Base-by-base conservation (phyloP, 2,797 vertebrate genomes). In the Sciurus vulgaris region DNA sequence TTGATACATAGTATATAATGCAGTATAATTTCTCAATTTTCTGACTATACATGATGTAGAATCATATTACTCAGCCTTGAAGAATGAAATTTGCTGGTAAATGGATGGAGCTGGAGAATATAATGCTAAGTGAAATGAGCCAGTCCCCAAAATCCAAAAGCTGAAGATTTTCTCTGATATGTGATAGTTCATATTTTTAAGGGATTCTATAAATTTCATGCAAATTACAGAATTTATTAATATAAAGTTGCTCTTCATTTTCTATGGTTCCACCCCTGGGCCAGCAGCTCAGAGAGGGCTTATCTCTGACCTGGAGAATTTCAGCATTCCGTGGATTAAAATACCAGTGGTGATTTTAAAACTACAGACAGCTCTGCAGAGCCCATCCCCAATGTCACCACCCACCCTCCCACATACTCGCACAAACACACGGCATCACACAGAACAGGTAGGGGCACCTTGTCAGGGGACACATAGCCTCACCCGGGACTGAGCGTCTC, bases 321-420 rank as follows among this genome's bases (percentile, higher is more conserved):
- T 77, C 26, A 86, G 26, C 44, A 59, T 77, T n/a, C 44, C 10
- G 26, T 2, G 17, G 73, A 11, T 59, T 84, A 67, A 59, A 26
- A 47, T 83, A 33, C 35, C 28, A 35, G 3, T 30, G 67, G 56
- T 79, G 6, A 7, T 63, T 77, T 86, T 7, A 78, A 38, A 86
- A 65, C 51, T 65, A 24, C 7, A 6, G 12, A 9, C 41, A 38
- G 10, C 69, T 70, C 26, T 44, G 30, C 51, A 86, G 13, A 14
- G 0, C 17, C 9, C 28, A 22, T 38, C 20, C 28, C 35, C 3
- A 0, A 49, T 63, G 77, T 10, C 8, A 13, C 4, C 14, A 5
- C 41, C 30, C 7, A 1, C 7, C 5, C 28, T 24, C 10, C 13
- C 8, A 2, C 18, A 2, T 6, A 2, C 7, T 22, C 12, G 7